Evolutionary conservation across 2,113 vertebrate species (phyloP).

Genomic region (Budorcas taxicolor): DNA sequence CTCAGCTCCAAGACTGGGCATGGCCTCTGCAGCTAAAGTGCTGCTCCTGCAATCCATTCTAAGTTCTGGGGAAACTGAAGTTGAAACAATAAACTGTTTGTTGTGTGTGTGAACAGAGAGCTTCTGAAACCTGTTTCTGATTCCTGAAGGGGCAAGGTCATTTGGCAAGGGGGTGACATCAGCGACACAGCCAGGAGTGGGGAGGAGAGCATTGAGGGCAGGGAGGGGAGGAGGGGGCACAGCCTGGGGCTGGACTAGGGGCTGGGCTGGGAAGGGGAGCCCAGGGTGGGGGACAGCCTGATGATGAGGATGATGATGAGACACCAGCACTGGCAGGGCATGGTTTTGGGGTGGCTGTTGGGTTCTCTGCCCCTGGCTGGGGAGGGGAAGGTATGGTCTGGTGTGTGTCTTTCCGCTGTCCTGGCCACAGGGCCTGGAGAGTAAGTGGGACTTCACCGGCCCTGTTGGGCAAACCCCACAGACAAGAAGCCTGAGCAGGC

Average conservation of each 20-base stretch:
- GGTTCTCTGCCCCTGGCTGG: background rate
- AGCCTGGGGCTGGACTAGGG: background rate
- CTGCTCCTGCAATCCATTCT: accelerated
- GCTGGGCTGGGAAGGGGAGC: background rate
- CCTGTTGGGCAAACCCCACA: background rate
- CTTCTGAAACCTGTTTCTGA: background rate
- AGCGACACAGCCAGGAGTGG: background rate
- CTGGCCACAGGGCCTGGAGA: background rate
- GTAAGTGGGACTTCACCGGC: background rate
- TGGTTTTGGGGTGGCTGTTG: background rate
- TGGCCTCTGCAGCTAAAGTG: accelerated
- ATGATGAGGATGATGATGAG: accelerated
- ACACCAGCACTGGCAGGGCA: background rate
- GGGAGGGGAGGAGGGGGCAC: no score
- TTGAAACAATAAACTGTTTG: background rate
- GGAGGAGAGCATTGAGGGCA: no score
- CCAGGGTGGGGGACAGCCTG: background rate
- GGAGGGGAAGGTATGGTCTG: no score
- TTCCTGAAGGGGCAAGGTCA: background rate
- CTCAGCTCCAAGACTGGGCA: background rate
- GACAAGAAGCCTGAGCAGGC: background rate
- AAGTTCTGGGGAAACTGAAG: background rate
- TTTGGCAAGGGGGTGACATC: background rate
- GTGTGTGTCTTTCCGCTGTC: background rate
- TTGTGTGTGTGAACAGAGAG: background rate